A percentile compares a stretch with the other conserved stretches of the same genome.
phyloP scores from a whole-genome alignment of 37 sponge, comb jelly and placozoan species.

The Ianthella basta region DNA sequence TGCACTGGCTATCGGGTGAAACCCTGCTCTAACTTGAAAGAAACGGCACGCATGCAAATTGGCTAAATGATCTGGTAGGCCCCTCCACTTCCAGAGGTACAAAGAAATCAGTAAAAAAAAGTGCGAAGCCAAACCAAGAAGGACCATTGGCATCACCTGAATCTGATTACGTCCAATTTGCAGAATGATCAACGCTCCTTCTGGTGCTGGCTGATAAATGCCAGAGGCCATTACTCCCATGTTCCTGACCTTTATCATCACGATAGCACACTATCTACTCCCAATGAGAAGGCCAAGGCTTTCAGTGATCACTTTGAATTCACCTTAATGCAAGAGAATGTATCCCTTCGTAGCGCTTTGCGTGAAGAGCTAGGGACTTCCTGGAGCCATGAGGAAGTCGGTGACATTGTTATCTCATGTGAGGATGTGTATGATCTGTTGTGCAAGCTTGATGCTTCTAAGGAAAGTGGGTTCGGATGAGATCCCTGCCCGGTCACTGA shows the following conservation, averaged over 20 bases:
- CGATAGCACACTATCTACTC: neutral
- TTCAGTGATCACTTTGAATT: constrained; percentile 31
- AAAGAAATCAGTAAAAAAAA: constrained; percentile 3
- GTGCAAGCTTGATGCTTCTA: constrained; percentile 23
- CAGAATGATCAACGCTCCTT: constrained; percentile 17
- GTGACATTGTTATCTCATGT: neutral
- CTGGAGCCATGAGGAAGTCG: neutral
- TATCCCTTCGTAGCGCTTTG: neutral
- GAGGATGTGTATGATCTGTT: constrained; percentile 22
- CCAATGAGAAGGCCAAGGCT: constrained; percentile 7
- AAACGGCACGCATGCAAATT: constrained; percentile 12
- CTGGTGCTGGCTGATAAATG: constrained; percentile 46
- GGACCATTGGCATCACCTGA: constrained; percentile 11
- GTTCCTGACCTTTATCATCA: constrained; percentile 17
- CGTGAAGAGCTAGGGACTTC: neutral
- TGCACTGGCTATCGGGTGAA: neutral
- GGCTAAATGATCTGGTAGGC: constrained; percentile 18
- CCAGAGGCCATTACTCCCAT: neutral
- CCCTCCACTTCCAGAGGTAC: constrained; percentile 12
- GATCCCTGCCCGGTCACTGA: constrained; percentile 28
- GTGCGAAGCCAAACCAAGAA: neutral
- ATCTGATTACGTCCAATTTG: constrained; percentile 22
- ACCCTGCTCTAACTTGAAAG: constrained; percentile 7
- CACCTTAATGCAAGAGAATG: constrained; percentile 28
- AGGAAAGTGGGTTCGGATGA: constrained; percentile 48